Evolutionary conservation across 2,797 vertebrate genomes (phyloP).

Genomic region (Hozukius guyotensis): DNA sequence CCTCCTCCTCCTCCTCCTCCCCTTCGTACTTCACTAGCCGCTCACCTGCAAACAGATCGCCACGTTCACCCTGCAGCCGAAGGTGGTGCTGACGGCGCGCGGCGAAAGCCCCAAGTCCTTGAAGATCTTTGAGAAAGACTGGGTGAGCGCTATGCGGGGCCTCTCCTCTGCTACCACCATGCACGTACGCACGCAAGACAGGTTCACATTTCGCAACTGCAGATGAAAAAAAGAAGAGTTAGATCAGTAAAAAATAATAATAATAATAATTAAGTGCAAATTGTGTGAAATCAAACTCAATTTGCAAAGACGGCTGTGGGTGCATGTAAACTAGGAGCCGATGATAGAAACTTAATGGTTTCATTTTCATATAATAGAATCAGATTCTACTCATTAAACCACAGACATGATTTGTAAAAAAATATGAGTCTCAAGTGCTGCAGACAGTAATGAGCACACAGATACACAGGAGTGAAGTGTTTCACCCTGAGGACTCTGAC

Average conservation of each 20-base stretch:
- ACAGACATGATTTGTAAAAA: neutral
- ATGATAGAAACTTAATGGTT: neutral
- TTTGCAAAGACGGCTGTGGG: neutral
- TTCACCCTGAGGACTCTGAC: neutral
- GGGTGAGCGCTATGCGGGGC: slow-evolving; percentile 90
- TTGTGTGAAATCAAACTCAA: neutral
- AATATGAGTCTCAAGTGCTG: neutral
- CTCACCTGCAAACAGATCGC: slow-evolving; percentile 97
- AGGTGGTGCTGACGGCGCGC: slow-evolving; percentile 96
- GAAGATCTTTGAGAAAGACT: slow-evolving; percentile 97
- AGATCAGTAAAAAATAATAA: neutral
- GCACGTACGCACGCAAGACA: slow-evolving; percentile 95
- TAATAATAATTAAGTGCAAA: neutral
- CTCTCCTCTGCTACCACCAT: slow-evolving; percentile 98
- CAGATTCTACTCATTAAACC: slow-evolving; percentile 1
- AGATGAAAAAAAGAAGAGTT: neutral
- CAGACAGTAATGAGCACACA: slow-evolving; percentile 1
- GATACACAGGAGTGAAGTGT: neutral
- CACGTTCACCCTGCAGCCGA: slow-evolving; percentile 96
- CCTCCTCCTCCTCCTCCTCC: neutral
- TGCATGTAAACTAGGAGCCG: neutral
- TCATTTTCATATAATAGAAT: neutral
- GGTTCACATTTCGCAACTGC: slow-evolving; percentile 91
- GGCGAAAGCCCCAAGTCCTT: slow-evolving; percentile 96
- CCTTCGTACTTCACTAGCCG: neutral